Conservation (phyloP, 2,797 vertebrate species). For the Pipistrellus pipistrellus region DNA sequence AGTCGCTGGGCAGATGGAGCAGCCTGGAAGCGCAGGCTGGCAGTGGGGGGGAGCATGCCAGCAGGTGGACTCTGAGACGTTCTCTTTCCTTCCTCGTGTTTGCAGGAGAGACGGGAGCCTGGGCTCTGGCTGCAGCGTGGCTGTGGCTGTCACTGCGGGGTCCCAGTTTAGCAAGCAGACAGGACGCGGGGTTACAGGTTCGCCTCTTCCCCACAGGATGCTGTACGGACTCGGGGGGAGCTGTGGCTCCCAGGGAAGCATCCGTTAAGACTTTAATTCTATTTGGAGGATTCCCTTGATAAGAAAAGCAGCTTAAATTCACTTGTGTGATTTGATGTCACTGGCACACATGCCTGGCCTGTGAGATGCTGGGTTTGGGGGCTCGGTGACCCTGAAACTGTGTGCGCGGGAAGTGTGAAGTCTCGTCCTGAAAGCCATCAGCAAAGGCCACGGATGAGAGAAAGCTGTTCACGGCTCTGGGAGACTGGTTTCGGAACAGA, state of each 20-base stretch:
- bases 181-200: not conserved
- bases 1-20: constrained; percentile 47
- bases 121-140: not conserved
- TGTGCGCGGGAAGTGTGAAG: not conserved
- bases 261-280: constrained; percentile 20
- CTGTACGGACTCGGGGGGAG: not conserved
- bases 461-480: not conserved
- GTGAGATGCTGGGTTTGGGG: not conserved
- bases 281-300: constrained; percentile 42
- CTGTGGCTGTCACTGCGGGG: not conserved
- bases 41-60: constrained; percentile 61
- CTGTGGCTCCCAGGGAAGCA: constrained; percentile 39
- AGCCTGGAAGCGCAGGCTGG: constrained; percentile 54
- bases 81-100: constrained; percentile 32
- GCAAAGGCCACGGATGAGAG: not conserved
- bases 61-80: constrained; percentile 43
- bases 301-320: constrained; percentile 58
- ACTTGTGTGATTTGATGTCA: constrained; percentile 60
- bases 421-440: constrained; percentile 14
- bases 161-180: not conserved
- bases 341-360: not conserved
- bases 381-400: constrained; percentile 42
- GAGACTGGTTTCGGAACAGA: constrained; percentile 5
- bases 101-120: constrained; percentile 7
- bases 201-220: not conserved